Evolutionary conservation across 1,140 invertebrate genomes (phyloP).

Genomic region (Hypothenemus hampei): DNA sequence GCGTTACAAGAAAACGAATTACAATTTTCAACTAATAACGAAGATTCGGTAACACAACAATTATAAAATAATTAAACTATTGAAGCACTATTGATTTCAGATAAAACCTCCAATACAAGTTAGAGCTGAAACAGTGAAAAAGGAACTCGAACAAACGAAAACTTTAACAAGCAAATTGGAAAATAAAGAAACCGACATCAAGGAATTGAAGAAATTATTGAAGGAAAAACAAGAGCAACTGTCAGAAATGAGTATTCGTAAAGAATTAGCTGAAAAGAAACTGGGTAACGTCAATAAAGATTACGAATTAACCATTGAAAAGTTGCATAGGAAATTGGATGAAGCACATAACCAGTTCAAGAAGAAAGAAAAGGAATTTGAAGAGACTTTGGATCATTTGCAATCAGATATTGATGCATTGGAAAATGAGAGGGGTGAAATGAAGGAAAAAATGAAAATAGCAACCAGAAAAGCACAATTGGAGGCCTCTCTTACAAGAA

Average conservation of each 20-base stretch:
- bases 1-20: constrained; percentile 77
- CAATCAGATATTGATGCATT: constrained; percentile 91
- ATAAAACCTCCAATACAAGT: constrained; percentile 68
- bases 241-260: constrained; percentile 86
- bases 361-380: constrained; percentile 89
- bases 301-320: constrained; percentile 74
- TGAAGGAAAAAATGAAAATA: constrained; percentile 86
- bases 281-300: constrained; percentile 79
- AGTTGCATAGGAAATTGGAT: constrained; percentile 82
- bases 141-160: constrained; percentile 87
- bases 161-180: constrained; percentile 79
- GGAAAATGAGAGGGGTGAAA: constrained; percentile 79
- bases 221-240: constrained; percentile 92
- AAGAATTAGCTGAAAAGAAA: constrained; percentile 91
- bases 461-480: constrained; percentile 63
- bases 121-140: constrained; percentile 77
- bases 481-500: constrained; percentile 51
- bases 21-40: constrained; percentile 58
- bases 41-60: constrained; percentile 57
- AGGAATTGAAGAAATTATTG: constrained; percentile 76
- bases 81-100: constrained; percentile 43
- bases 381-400: constrained; percentile 93
- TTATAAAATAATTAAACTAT: no score
- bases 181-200: constrained; percentile 82
- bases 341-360: constrained; percentile 74